Base-by-base conservation (phyloP, 1,140 invertebrate species). In the Drosophila dunni region DNA sequence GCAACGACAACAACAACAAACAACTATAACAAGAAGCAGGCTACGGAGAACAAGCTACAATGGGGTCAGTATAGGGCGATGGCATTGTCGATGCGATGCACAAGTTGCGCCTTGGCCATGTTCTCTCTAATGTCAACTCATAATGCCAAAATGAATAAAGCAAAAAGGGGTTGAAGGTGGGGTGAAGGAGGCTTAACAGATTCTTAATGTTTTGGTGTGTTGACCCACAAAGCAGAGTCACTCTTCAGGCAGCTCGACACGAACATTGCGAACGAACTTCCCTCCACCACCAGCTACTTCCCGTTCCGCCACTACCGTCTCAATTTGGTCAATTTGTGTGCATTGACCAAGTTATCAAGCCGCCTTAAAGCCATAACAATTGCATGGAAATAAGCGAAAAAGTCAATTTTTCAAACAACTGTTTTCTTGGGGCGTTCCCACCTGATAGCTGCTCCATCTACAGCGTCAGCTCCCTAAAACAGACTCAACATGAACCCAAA, bases 21-120 rank as follows among this genome's bases (percentile, higher is more conserved):
- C 50, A 60, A 48, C 42, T 8, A 56, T 46, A 44, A 17, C 17
- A 50, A n/a, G 13, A 57, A 33, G 24, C 3, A 29, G 24, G 24
- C 57, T 1, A 33, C 44, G 13, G 6, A 44, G 48, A 68, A 72
- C 72, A 80, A 81, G 46, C 44, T 67, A 76, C 78, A 84, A 81
- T 69, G 81, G 62, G 81, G 81, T 84, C 81, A 85, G 77, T 77
- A 61, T 78, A 84, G 81, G 81, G 81, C 81, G 81, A 77, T 84
- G 73, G 75, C 65, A 78, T 75, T 78, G 75, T 29, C 40, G 62
- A 53, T 53, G 44, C 46, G 15, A 46, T 50, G 71, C 44, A 74
- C 64, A 74, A 54, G 44, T 57, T 75, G 61, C 40, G 61, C 65
- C 56, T 75, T 56, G 61, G 65, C 71, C 75, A 78, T 78, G 76